Percentiles rank a stretch among this genome's conserved stretches.
phyloP scores from a whole-genome alignment of 2,888 invertebrate species.

The Nomada lathburiana region DNA sequence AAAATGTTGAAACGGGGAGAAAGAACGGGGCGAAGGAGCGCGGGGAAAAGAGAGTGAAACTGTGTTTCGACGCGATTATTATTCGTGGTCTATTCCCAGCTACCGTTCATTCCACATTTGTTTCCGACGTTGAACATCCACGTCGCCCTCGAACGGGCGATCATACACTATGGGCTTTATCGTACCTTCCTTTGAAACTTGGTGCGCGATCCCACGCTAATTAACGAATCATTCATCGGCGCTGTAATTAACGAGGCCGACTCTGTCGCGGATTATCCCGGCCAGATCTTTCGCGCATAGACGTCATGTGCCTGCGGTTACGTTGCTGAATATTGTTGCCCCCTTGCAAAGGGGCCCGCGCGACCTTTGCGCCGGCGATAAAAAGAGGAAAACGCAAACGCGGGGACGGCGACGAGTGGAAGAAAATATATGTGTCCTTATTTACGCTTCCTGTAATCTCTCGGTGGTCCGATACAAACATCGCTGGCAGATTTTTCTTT shows the following conservation, averaged over 20 bases:
- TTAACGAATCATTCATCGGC: constrained; percentile 82
- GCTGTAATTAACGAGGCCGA: constrained; percentile 79
- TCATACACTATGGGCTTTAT: constrained; percentile 80
- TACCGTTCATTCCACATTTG: constrained; percentile 71
- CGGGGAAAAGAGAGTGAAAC: constrained; percentile 45
- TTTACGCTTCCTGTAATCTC: constrained; percentile 20
- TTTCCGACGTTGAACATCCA: constrained; percentile 70
- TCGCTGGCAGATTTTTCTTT: constrained; percentile 20
- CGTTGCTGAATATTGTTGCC: constrained; percentile 64
- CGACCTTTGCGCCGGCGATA: constrained; percentile 32
- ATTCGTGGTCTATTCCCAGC: constrained; percentile 67
- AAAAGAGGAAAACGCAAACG: neutral
- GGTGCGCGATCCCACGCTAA: constrained; percentile 80
- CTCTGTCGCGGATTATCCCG: constrained; percentile 74
- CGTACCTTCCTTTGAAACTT: constrained; percentile 79
- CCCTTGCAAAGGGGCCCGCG: constrained; percentile 44
- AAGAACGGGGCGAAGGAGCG: neutral
- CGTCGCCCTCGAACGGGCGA: constrained; percentile 76
- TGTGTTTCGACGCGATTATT: constrained; percentile 71
- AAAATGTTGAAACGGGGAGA: constrained; percentile 7
- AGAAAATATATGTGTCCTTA: neutral
- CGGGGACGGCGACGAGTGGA: neutral
- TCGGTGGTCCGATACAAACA: neutral
- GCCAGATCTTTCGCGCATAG: constrained; percentile 65
- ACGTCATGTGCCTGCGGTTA: constrained; percentile 62